Base-by-base conservation (phyloP, 2,113 vertebrate species). In the Sialia sialis region DNA sequence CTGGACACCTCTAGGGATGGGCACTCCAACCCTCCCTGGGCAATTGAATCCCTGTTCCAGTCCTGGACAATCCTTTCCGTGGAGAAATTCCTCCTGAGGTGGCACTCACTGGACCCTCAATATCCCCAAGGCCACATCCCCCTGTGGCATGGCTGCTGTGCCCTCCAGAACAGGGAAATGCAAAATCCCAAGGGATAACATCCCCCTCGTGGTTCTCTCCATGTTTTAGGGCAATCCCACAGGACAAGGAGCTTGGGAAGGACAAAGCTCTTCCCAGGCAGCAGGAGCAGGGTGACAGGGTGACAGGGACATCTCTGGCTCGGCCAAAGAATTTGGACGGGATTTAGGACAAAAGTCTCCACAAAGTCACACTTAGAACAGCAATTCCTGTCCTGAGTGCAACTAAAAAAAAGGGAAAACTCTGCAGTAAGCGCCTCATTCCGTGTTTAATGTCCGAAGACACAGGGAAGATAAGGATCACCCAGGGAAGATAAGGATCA, bases 151-250 rank as follows among this genome's bases (percentile, higher is more conserved):
- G 1, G 44, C 19, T 1, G 0, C 34, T 39, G 46, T 29, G 29
- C 1, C 25, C 21, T 34, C 59, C 22, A 6, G 36, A 21, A 29
- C 0, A 7, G 18, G 13, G 0, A 2, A 27, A 41, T 4, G 7
- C 14, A 34, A 17, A 43, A 29, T 12, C 27, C 64, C 46, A n/a
- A n/a, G 59, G 36, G n/a, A 32, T 8, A 29, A 51, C 0, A 29
- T 20, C 15, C 41, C 74, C 4, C 15, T 6, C 0, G 0, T 43
- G 38, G 13, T 1, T 21, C 19, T 5, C 18, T 29, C 63, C 34
- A 2, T 0, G 14, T 15, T 13, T 4, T 0, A 29, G n/a, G 3
- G 43, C 34, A 49, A 36, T 5, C 26, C 77, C 32, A 16, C 0
- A 0, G 46, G 29, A 56, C 16, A 8, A 25, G 72, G 9, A n/a